Conservation (phyloP, 1,140 invertebrate genomes). For the Apis dorsata region DNA sequence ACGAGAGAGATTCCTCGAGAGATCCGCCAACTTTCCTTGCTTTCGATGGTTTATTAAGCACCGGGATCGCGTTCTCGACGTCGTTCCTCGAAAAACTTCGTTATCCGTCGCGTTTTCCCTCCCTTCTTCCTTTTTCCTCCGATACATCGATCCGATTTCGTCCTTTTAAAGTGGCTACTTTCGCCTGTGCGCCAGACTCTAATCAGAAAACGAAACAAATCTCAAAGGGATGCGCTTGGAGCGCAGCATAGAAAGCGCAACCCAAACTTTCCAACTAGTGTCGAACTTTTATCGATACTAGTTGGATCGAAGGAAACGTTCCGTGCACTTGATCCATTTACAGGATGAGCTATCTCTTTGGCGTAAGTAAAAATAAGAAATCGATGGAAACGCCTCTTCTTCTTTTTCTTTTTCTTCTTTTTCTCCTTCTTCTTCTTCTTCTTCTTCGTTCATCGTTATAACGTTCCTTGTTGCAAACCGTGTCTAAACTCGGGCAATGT, state of each 20-base stretch:
- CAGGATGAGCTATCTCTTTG: conserved; percentile 46
- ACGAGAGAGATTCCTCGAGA: neutral
- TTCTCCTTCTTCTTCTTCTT: neutral
- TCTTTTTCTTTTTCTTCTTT: neutral
- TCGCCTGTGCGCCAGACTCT: conserved; percentile 2
- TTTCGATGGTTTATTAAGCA: conserved; percentile 8
- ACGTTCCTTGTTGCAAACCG: neutral
- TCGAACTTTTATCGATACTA: conserved; percentile 26
- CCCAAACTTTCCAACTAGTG: conserved; percentile 10
- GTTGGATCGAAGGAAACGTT: conserved; percentile 32
- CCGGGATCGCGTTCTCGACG: conserved; percentile 2
- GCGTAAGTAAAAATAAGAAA: conserved; percentile 58
- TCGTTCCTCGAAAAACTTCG: conserved; percentile 22
- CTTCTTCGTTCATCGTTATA: neutral
- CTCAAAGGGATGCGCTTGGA: conserved; percentile 29
- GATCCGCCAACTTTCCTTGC: neutral
- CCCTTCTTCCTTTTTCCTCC: too few species aligned
- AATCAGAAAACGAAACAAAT: conserved; percentile 40
- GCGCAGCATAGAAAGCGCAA: conserved; percentile 19
- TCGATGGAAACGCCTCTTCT: conserved; percentile 41
- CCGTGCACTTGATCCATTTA: conserved; percentile 60
- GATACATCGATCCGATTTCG: conserved; percentile 8
- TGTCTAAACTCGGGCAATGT: conserved; percentile 3
- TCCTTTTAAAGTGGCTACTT: neutral
- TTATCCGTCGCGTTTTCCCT: conserved; percentile 7